Base-by-base conservation (phyloP, 2,113 vertebrate genomes). In the Cichladusa arquata region DNA sequence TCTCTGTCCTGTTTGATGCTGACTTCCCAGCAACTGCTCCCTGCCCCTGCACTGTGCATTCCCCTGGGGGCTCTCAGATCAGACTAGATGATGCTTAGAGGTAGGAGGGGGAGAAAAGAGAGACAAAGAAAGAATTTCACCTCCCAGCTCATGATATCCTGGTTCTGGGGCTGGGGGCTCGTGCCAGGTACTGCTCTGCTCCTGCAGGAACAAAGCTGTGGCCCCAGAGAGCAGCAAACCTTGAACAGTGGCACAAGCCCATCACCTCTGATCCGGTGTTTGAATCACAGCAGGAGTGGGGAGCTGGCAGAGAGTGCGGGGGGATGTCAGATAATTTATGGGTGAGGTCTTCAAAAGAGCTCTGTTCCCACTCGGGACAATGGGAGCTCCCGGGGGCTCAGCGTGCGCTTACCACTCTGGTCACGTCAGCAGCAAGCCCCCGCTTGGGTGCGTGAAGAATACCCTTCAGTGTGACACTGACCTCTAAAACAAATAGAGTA, bases 381-480 rank as follows among this genome's bases (percentile, higher is more conserved):
- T 86, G 65, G 80, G 69, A 94, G 80, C 53, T 76, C 61, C 88
- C 42, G 72, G 95, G 92, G 77, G 80, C 86, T 94, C 89, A 2
- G 2, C 51, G 74, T 9, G 78, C 57, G 74, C 82, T 97, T 97
- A 65, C 90, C 86, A 97, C 94, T 81, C 96, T 13, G 94, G 76
- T 96, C 93, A 96, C 95, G 96, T 97, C 96, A 76, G 95, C 95
- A 50, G 90, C 93, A 88, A 81, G 22, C 89, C 94, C 96, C 93
- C 47, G 93, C 57, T 65, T 54, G 38, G 79, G 94, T 71, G 80
- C 34, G 79, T 90, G 95, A 97, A 93, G 90, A 96, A 96, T 95
- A 93, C 92, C 94, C 96, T 96, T 93, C 95, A 95, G 93, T 95
- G 92, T 96, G 95, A 96, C 95, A 97, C 90, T 95, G 96, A 94